Conservation (phyloP, 92 coral and sea anemone species). For the Phymanthus crucifer region DNA sequence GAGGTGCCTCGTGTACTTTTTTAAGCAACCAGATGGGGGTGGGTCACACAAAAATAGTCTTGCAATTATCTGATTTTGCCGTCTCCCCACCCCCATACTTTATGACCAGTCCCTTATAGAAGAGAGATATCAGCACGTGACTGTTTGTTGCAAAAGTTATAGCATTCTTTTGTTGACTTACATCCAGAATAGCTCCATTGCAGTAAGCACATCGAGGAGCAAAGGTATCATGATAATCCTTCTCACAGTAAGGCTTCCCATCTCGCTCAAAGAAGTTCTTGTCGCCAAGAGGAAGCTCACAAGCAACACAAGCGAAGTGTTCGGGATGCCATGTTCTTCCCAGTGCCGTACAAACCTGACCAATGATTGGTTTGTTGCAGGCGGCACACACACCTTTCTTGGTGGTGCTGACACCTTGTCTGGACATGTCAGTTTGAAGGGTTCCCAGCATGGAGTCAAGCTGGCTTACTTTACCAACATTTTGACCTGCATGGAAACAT, state of each 20-base stretch:
- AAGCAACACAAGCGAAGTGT: constrained; percentile 94
- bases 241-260: constrained; percentile 96
- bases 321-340: constrained; percentile 99
- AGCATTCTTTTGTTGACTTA: no score
- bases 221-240: constrained; percentile 94
- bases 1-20: no score
- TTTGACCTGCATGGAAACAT: constrained; percentile 45
- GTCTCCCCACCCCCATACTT: no score
- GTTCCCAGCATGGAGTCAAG: constrained; percentile 97
- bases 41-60: no score
- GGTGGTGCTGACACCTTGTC: constrained; percentile 98
- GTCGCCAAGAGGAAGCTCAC: constrained; percentile 92
- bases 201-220: constrained; percentile 99
- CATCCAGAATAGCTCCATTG: constrained; percentile 96
- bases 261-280: constrained; percentile 98
- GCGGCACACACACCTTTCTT: constrained; percentile 97
- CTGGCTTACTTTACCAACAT: constrained; percentile 92
- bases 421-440: constrained; percentile 94
- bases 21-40: no score
- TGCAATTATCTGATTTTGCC: no score
- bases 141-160: no score
- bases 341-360: constrained; percentile 97
- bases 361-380: constrained; percentile 95
- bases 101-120: no score
- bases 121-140: no score